These are phyloP conservation scores for Trichomycterus rosablanca DNA, from an alignment of 2,113 vertebrate genomes.

Conservation along the genomic window DNA sequence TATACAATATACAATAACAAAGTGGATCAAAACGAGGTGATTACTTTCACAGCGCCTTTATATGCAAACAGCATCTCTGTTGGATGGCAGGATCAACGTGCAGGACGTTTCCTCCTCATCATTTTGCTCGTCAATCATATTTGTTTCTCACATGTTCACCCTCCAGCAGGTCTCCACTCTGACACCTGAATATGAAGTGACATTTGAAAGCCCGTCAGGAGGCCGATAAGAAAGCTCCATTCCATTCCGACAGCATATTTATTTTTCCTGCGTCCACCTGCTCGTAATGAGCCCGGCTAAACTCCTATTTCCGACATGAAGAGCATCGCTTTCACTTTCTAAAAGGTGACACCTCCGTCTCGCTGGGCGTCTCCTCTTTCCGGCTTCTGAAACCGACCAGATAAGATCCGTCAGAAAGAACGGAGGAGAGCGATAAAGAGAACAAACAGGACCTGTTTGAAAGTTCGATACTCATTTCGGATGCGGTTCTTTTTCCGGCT, in stretches of 20 bases:
- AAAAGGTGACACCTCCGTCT: slow-evolving; percentile 62
- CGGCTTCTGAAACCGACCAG: slow-evolving; percentile 61
- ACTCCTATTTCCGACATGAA: slow-evolving; percentile 53
- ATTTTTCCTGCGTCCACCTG: slow-evolving; percentile 28
- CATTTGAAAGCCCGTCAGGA: slow-evolving; percentile 37
- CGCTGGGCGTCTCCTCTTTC: slow-evolving; percentile 45
- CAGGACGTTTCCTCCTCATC: too few relatives aligned
- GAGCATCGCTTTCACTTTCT: slow-evolving; percentile 55
- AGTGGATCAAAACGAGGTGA: too few relatives aligned
- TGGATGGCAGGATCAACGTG: too few relatives aligned
- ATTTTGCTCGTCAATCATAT: background rate
- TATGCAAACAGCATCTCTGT: too few relatives aligned
- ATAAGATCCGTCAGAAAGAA: slow-evolving; percentile 59
- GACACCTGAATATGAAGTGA: slow-evolving; percentile 27
- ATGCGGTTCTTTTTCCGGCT: slow-evolving; percentile 53
- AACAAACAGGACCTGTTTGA: slow-evolving; percentile 47
- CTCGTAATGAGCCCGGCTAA: slow-evolving; percentile 59
- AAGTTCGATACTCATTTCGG: slow-evolving; percentile 63
- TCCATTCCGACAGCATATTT: slow-evolving; percentile 31
- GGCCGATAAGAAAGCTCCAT: slow-evolving; percentile 36
- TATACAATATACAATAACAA: too few relatives aligned
- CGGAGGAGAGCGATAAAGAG: slow-evolving; percentile 27
- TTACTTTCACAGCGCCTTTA: too few relatives aligned
- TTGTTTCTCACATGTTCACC: background rate
- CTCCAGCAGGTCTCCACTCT: slow-evolving; percentile 12